phyloP scores from a whole-genome alignment of 1,140 invertebrate species.

The Lepeophtheirus salmonis region DNA sequence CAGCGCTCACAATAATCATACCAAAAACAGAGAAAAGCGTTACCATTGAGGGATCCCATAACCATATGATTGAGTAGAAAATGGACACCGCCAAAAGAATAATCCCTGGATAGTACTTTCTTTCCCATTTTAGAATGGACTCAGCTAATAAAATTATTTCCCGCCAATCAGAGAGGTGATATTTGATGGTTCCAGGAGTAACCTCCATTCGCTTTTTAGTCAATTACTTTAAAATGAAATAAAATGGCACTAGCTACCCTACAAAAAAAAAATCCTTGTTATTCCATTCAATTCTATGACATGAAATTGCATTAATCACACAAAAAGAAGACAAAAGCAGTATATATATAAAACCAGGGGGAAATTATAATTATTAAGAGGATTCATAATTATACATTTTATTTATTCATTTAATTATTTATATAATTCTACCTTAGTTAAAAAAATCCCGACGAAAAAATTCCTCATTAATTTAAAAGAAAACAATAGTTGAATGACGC shows the following conservation, averaged over 20 bases:
- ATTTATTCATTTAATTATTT: no score
- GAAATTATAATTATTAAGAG: no score
- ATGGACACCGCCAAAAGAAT: constrained; percentile 26
- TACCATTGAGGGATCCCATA: constrained; percentile 1
- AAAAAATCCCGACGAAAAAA: no score
- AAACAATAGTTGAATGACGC: no score
- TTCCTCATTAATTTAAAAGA: no score
- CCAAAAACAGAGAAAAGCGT: constrained; percentile 1
- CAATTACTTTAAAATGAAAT: neutral
- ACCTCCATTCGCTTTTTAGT: neutral
- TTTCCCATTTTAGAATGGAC: constrained; percentile 28
- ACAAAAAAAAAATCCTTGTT: neutral
- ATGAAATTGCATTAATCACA: neutral
- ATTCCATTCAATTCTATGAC: neutral
- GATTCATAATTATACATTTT: no score
- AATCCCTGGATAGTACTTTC: constrained; percentile 27
- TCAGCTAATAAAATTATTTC: constrained; percentile 27
- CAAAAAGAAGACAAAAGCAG: neutral
- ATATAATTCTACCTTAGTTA: no score
- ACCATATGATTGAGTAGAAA: constrained; percentile 27
- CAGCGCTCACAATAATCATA: neutral
- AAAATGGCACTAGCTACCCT: neutral
- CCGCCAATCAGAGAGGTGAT: constrained; percentile 27
- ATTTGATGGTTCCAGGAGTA: constrained; percentile 21
- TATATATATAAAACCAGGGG: neutral